These are phyloP conservation scores for Temnothorax longispinosus DNA, from an alignment of 1,140 invertebrate genomes.

Conservation along the genomic window DNA sequence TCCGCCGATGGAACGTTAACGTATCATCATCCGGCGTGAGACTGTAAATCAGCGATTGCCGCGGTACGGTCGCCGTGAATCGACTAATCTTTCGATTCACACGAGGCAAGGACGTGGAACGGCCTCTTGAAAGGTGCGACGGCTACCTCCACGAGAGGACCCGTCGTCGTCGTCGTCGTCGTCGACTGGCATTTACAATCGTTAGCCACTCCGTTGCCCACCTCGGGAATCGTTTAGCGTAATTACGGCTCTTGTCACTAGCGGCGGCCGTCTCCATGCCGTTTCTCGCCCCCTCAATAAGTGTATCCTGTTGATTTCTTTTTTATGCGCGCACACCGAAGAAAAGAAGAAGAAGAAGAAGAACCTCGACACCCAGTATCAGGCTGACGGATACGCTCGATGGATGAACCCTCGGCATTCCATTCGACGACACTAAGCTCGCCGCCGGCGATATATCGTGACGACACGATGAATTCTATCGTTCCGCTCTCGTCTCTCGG, in stretches of 20 bases:
- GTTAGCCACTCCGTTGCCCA: slow-evolving; percentile 59
- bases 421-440: slow-evolving; percentile 54
- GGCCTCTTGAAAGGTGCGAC: slow-evolving; percentile 70
- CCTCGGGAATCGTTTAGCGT: slow-evolving; percentile 72
- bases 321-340: neutral
- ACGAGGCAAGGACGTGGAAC: slow-evolving; percentile 75
- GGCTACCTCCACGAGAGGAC: slow-evolving; percentile 38
- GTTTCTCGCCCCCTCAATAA: slow-evolving; percentile 19
- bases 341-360: slow-evolving; percentile 2
- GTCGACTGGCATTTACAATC: slow-evolving; percentile 72
- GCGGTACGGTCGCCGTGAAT: slow-evolving; percentile 63
- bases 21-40: slow-evolving; percentile 59
- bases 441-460: slow-evolving; percentile 41
- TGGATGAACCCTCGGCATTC: slow-evolving; percentile 48
- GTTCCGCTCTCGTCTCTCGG: slow-evolving; percentile 31
- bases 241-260: slow-evolving; percentile 74
- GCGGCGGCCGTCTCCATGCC: neutral
- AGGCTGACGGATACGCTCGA: slow-evolving; percentile 50
- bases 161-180: slow-evolving; percentile 50
- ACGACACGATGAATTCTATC: slow-evolving; percentile 55
- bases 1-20: slow-evolving; percentile 44
- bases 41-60: slow-evolving; percentile 55
- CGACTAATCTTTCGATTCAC: slow-evolving; percentile 73
- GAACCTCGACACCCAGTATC: slow-evolving; percentile 40
- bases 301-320: slow-evolving; percentile 41